Conservation (phyloP, 2,888 invertebrate species). For the Rhodophaea formosa region DNA sequence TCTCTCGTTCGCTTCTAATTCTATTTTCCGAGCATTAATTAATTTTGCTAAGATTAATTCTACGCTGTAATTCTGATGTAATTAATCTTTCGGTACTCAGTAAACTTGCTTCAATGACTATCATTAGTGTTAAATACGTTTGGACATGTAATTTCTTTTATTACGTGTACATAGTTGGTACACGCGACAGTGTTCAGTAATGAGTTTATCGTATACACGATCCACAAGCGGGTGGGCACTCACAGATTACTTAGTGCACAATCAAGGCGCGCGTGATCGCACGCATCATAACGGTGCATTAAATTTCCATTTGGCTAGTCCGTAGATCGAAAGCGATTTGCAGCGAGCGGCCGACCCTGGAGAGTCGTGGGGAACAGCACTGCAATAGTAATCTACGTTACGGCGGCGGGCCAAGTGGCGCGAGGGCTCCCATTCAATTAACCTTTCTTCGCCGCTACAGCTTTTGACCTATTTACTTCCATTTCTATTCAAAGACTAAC, state of each 20-base stretch:
- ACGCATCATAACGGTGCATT: constrained; percentile 36
- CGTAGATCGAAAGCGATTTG: constrained; percentile 45
- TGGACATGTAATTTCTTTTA: neutral
- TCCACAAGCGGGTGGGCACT: neutral
- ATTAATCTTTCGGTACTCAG: neutral
- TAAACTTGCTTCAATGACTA: neutral
- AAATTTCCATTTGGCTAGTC: constrained; percentile 40
- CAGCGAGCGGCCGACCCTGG: constrained; percentile 22
- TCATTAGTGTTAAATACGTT: neutral
- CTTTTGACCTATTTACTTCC: constrained; percentile 58
- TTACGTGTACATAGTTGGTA: neutral
- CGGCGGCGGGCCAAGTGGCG: constrained; percentile 30
- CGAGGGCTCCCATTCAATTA: constrained; percentile 59
- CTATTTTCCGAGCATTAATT: constrained; percentile 11
- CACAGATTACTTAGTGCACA: constrained; percentile 19
- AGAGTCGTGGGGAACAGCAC: constrained; percentile 18
- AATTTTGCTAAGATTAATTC: constrained; percentile 7
- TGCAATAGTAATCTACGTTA: constrained; percentile 41
- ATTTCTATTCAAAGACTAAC: constrained; percentile 47
- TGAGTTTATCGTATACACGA: constrained; percentile 18
- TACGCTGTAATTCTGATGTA: neutral
- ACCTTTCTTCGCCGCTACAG: constrained; percentile 47
- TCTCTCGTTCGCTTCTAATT: constrained; percentile 1
- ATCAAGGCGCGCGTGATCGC: constrained; percentile 29
- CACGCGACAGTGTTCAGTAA: constrained; percentile 11